Evolutionary conservation across 1,140 invertebrate species (phyloP).

Genomic region (Caenorhabditis brenneri): DNA sequence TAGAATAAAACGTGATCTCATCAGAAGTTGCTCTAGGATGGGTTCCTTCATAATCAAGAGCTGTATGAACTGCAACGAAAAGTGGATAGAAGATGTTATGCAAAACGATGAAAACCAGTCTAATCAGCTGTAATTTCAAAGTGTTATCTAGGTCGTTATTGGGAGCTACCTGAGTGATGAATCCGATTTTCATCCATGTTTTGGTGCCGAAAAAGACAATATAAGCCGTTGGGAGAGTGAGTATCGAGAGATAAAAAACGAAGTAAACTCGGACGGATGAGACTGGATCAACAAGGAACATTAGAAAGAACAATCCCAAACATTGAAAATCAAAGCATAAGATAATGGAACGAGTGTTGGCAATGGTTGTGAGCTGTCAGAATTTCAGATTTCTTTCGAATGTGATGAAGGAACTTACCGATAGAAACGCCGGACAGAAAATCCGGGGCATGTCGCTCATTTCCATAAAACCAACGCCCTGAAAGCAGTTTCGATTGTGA

Average conservation of each 20-base stretch:
- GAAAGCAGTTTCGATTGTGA: not conserved
- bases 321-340: not conserved
- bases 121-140: not conserved
- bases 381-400: not conserved
- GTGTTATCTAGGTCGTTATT: not conserved
- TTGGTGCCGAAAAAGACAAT: not conserved
- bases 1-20: not conserved
- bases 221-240: not conserved
- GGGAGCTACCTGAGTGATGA: not conserved
- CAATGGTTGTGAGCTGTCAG: not conserved
- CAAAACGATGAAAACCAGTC: not conserved
- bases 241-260: not conserved
- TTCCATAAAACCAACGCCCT: not conserved
- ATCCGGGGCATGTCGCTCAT: not conserved
- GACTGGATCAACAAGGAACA: not conserved
- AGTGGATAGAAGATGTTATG: not conserved
- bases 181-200: not conserved
- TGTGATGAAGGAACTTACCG: not conserved
- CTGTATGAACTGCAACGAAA: not conserved
- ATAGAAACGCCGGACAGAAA: not conserved
- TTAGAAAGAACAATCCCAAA: not conserved
- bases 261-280: not conserved
- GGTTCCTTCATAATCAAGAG: not conserved
- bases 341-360: not conserved
- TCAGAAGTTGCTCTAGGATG: not conserved